A percentile compares a stretch with the other conserved stretches of the same genome.
Conservation (phyloP, 2,888 invertebrate genomes). For the Coelopa pilipes region DNA sequence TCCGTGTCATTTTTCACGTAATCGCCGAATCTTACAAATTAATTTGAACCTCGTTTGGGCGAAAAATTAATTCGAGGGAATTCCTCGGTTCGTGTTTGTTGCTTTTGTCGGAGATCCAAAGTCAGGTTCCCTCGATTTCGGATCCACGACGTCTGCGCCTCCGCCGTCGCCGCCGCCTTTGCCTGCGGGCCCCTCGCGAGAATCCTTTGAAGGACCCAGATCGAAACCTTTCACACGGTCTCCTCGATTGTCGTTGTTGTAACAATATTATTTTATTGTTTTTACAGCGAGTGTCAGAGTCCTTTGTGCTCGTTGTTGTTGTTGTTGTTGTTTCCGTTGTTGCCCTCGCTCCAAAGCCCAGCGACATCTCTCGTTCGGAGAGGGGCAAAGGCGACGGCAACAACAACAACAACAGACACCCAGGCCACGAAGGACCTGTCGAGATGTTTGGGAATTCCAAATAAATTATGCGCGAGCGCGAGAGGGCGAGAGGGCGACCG, state of each 20-base stretch:
- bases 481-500: no score
- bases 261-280: conserved; percentile 17
- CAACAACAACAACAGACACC: not conserved
- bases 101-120: no score
- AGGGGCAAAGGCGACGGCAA: conserved; percentile 37
- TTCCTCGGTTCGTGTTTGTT: no score
- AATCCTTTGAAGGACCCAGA: not conserved
- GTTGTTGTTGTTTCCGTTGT: no score
- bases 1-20: conserved; percentile 3
- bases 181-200: not conserved
- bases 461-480: conserved; percentile 58
- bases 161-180: not conserved
- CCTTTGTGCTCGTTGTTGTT: conserved; percentile 24
- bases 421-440: conserved; percentile 36
- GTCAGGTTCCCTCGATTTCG: no score
- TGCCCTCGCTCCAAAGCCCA: conserved; percentile 19
- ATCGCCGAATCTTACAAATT: conserved; percentile 6
- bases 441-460: conserved; percentile 44
- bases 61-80: no score
- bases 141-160: no score
- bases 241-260: not conserved
- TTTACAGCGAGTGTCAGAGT: conserved; percentile 19
- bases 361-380: conserved; percentile 31
- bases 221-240: not conserved
- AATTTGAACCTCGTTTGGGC: not conserved